Evolutionary conservation across 2,888 invertebrate species (phyloP).

Genomic region (Camponotus fellah): DNA sequence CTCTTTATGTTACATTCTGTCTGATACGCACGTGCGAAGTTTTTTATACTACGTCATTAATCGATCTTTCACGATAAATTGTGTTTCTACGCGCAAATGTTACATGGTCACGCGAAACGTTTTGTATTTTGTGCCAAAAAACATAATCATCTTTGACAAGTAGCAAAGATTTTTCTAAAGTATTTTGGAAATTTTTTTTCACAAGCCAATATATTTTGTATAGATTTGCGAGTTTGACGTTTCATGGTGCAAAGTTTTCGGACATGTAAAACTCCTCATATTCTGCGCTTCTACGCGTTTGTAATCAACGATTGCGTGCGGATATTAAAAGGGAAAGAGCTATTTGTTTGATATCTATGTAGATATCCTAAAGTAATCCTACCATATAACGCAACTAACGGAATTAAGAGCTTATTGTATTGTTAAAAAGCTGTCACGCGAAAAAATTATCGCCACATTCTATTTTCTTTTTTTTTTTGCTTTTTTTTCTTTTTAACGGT

Average conservation of each 20-base stretch:
- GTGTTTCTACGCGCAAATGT: slow-evolving; percentile 26
- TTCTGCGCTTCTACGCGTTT: slow-evolving; percentile 22
- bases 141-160: slow-evolving; percentile 1
- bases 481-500: slow-evolving; percentile 4
- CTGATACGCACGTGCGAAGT: not conserved
- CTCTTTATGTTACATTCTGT: not conserved
- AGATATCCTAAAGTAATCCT: slow-evolving; percentile 62
- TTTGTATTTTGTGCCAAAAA: slow-evolving; percentile 39
- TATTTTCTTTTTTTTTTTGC: not conserved
- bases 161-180: slow-evolving; percentile 28
- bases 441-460: slow-evolving; percentile 38
- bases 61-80: not conserved
- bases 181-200: not conserved
- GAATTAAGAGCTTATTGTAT: slow-evolving; percentile 78
- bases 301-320: slow-evolving; percentile 2
- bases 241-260: slow-evolving; percentile 18
- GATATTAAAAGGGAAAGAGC: slow-evolving; percentile 36
- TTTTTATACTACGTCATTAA: not conserved
- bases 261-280: slow-evolving; percentile 13
- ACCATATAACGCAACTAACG: slow-evolving; percentile 66
- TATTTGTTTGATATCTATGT: slow-evolving; percentile 72
- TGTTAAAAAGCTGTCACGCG: slow-evolving; percentile 80
- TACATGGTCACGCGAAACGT: not conserved
- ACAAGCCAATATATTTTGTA: slow-evolving; percentile 31
- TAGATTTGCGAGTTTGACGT: slow-evolving; percentile 25